Conservation (phyloP, 2,888 invertebrate genomes). For the Caenorhabditis drosophilae region DNA sequence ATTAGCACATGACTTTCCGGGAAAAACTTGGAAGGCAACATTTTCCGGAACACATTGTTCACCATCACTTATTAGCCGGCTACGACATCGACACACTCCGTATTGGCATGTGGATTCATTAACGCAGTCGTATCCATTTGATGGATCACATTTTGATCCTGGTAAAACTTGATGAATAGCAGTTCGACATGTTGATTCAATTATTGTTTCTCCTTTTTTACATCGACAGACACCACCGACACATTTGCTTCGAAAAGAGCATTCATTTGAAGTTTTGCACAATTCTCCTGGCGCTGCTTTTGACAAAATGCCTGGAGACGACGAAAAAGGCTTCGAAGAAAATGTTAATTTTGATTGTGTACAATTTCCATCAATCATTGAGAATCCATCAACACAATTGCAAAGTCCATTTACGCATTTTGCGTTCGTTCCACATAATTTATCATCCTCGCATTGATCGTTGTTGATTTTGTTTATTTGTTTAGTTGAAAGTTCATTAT, state of each 20-base stretch:
- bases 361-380: constrained; percentile 4
- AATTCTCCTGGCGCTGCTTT: constrained; percentile 49
- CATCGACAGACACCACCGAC: constrained; percentile 65
- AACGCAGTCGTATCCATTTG: constrained; percentile 63
- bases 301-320: constrained; percentile 1
- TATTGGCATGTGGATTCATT: constrained; percentile 54
- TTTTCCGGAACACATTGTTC: constrained; percentile 55
- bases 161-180: constrained; percentile 57
- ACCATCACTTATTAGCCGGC: constrained; percentile 53
- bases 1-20: constrained; percentile 56
- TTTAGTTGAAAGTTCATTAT: constrained; percentile 7
- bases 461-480: background rate
- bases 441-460: constrained; percentile 13
- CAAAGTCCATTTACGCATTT: constrained; percentile 39
- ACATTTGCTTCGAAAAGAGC: constrained; percentile 62
- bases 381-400: constrained; percentile 14
- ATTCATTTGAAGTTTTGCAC: constrained; percentile 56
- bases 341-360: constrained; percentile 10
- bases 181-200: constrained; percentile 54
- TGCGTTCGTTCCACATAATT: constrained; percentile 52
- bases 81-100: constrained; percentile 60
- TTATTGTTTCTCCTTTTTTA: constrained; percentile 61
- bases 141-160: constrained; percentile 58
- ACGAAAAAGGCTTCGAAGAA: constrained; percentile 13
- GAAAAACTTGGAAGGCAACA: constrained; percentile 42